Percentiles rank a stretch among this genome's conserved stretches.
phyloP scores from a whole-genome alignment of 2,797 vertebrate genomes.

The Cheirogaleus major region DNA sequence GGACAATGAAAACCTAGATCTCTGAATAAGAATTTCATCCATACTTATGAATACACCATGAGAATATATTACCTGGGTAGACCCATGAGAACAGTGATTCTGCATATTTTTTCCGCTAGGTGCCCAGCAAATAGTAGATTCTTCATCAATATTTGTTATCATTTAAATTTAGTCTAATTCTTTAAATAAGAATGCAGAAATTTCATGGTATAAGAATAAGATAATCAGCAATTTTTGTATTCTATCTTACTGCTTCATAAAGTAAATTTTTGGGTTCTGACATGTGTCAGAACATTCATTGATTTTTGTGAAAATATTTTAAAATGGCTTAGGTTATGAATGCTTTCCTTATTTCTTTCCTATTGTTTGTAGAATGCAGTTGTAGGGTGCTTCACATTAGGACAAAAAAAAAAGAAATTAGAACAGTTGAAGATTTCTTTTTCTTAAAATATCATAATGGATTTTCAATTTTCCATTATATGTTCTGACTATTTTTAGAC shows the following conservation, averaged over 20 bases:
- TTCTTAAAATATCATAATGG: neutral
- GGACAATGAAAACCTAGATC: neutral
- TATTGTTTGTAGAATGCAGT: neutral
- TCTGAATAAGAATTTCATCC: neutral
- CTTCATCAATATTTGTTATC: neutral
- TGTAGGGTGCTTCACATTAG: neutral
- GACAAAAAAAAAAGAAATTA: neutral
- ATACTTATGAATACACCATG: neutral
- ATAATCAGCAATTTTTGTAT: neutral
- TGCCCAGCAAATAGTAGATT: neutral
- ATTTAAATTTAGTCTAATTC: neutral
- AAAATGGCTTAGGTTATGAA: neutral
- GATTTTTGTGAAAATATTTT: neutral
- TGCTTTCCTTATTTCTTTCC: neutral
- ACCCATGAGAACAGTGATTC: neutral
- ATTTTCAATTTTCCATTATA: neutral
- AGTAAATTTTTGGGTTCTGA: neutral
- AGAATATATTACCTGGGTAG: neutral
- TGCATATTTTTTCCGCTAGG: neutral
- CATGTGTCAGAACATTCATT: neutral
- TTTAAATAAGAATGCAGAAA: neutral
- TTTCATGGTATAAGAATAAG: neutral
- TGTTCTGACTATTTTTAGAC: neutral
- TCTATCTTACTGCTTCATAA: neutral
- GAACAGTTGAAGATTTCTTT: neutral